Conservation (phyloP, 2,113 vertebrate genomes). For the Hirundichthys speculiger region DNA sequence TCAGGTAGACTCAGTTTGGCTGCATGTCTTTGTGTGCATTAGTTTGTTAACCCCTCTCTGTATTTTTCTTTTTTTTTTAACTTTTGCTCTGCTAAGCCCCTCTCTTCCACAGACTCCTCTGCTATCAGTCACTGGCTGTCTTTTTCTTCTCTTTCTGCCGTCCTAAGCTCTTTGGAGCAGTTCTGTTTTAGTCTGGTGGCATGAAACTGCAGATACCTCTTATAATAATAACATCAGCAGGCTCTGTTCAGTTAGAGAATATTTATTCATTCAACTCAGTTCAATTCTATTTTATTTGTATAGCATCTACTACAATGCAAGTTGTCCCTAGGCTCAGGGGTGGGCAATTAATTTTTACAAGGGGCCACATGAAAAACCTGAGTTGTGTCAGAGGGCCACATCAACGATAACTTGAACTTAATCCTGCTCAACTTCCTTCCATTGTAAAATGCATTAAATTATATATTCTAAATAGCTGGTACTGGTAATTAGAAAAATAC, state of each 20-base stretch:
- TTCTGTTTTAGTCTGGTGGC: slow-evolving; percentile 98
- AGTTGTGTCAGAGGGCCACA: no score
- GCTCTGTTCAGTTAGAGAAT: slow-evolving; percentile 48
- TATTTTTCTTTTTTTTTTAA: slow-evolving; percentile 11
- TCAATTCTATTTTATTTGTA: no score
- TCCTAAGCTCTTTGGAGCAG: slow-evolving; percentile 94
- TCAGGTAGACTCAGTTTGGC: not conserved
- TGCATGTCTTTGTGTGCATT: slow-evolving; percentile 43
- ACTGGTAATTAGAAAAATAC: no score
- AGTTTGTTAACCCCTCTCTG: slow-evolving; percentile 21
- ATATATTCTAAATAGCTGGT: no score
- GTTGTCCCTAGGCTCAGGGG: no score
- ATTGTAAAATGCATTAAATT: no score
- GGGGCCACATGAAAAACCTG: no score
- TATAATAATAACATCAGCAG: slow-evolving; percentile 25
- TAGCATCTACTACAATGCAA: no score
- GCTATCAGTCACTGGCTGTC: slow-evolving; percentile 71
- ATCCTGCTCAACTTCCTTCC: no score
- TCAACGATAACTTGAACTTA: no score
- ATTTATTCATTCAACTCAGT: not conserved
- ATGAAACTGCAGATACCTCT: slow-evolving; percentile 93
- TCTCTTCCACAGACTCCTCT: slow-evolving; percentile 85
- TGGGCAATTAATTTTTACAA: no score
- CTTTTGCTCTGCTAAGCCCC: slow-evolving; percentile 39
- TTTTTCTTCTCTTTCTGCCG: slow-evolving; percentile 81